Percentiles rank a stretch among this genome's conserved stretches.
Conservation (phyloP, 2,888 invertebrate genomes). For the Meteorus colon region DNA sequence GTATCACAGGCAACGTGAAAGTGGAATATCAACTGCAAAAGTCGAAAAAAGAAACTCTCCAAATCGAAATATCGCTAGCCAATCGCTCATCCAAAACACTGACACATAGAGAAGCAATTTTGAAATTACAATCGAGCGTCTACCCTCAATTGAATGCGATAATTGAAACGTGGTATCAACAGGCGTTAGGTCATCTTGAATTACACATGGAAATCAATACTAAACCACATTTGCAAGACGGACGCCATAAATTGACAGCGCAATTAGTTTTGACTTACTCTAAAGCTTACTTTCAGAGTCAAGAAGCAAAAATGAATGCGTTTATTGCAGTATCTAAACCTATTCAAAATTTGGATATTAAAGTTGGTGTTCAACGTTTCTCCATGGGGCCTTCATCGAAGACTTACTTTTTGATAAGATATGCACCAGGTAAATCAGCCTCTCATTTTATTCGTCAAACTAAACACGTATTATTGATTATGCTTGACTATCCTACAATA, state of each 20-base stretch:
- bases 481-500: neutral
- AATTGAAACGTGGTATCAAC: constrained; percentile 74
- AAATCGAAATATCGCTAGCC: constrained; percentile 73
- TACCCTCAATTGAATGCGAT: constrained; percentile 78
- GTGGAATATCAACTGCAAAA: constrained; percentile 80
- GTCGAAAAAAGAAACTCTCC: constrained; percentile 70
- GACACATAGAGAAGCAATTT: constrained; percentile 78
- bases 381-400: constrained; percentile 76
- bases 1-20: constrained; percentile 77
- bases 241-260: constrained; percentile 78
- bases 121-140: constrained; percentile 83
- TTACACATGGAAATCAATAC: constrained; percentile 82
- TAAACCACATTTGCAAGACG: constrained; percentile 76
- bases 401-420: constrained; percentile 75
- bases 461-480: neutral
- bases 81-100: constrained; percentile 78
- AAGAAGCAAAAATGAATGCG: constrained; percentile 78
- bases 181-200: constrained; percentile 83
- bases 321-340: constrained; percentile 80
- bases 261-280: constrained; percentile 78
- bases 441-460: neutral
- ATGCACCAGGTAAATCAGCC: constrained; percentile 71
- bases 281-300: constrained; percentile 75
- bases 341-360: constrained; percentile 80
- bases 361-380: constrained; percentile 75